Evolutionary conservation across 53 echinoderm and acorn worm species (phyloP), one percentile per base, ranked within the genome.

Genomic region (Mesocentrotus franciscanus): DNA sequence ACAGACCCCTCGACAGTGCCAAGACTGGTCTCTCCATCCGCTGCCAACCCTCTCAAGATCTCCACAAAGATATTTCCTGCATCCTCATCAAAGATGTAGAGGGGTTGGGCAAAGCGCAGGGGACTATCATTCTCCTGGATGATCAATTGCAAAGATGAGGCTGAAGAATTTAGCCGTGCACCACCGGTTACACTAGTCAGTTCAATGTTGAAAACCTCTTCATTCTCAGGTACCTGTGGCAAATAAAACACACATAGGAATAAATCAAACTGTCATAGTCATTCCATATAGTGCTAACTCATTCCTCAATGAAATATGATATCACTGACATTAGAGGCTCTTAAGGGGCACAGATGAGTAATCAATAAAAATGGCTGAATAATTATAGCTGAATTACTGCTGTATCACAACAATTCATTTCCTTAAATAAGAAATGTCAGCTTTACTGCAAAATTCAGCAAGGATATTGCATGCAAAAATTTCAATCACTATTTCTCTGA

Each of bases 61-160:
- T 95, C 95, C 9, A 99, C 85, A 10, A 94, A 90, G 17, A 97
- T 95, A 14, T 95, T 98, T 16, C 97, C 96, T 15, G 95, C 92
- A 91, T 97, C 96, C 85, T 99, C 99, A 29, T 97, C 90, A 85
- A 98, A 96, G 81, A 85, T 89, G 95, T 98, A 99, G 26, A 95
- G 36, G 17, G 98, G 36, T 58, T 98, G 97, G 13, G 99, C 93
- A 71, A 99, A 99, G 42, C 96, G 97, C 14, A 99, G 29, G 0
- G 99, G 99, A 94, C 99, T 98, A 95, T 99, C 98, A 93, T 99
- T 99, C 92, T 95, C 96, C 79, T 60, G 92, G 27, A 99, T 97
- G 32, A 95, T 95, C 78, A 99, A 35, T 15, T 91, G 66, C 29
- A 98, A 12, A 7, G 97, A 95, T 24, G 74, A 95, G 11, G 85